Evolutionary conservation across 2,888 invertebrate species (phyloP).

Genomic region (Nysson spinosus): DNA sequence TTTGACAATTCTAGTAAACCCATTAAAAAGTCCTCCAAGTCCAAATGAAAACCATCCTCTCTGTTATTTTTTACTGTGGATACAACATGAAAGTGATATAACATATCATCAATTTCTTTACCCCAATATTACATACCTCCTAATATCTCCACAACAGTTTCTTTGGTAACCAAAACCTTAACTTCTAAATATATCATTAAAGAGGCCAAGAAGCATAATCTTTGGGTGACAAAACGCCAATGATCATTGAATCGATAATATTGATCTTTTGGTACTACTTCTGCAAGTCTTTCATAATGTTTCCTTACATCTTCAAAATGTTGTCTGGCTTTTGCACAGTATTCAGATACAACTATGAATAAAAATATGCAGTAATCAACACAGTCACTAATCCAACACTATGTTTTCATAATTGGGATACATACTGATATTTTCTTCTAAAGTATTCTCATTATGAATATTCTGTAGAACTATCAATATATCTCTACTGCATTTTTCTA

Average conservation of each 20-base stretch:
- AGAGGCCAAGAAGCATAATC: constrained; percentile 87
- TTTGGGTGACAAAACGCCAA: constrained; percentile 90
- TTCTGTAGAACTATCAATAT: constrained; percentile 88
- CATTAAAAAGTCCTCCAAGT: constrained; percentile 93
- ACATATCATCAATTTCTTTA: constrained; percentile 1
- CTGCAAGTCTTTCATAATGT: constrained; percentile 83
- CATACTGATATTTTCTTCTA: constrained; percentile 82
- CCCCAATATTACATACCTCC: constrained; percentile 81
- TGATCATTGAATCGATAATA: constrained; percentile 94
- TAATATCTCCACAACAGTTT: constrained; percentile 86
- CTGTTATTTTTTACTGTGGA: constrained; percentile 84
- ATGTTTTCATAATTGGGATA: constrained; percentile 3
- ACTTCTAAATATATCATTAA: constrained; percentile 89
- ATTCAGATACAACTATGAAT: constrained; percentile 79
- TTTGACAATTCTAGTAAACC: constrained; percentile 90
- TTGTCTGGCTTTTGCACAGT: constrained; percentile 83
- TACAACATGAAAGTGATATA: constrained; percentile 22
- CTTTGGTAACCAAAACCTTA: constrained; percentile 85
- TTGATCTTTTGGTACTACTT: constrained; percentile 85
- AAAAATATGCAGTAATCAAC: too few relatives aligned
- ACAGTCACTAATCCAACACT: too few relatives aligned
- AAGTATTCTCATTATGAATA: constrained; percentile 85
- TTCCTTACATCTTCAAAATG: constrained; percentile 83
- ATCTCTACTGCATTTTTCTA: constrained; percentile 88
- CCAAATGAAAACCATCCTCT: constrained; percentile 90